Evolutionary conservation across 1,140 invertebrate genomes (phyloP).

Genomic region (Pectinophora gossypiella): DNA sequence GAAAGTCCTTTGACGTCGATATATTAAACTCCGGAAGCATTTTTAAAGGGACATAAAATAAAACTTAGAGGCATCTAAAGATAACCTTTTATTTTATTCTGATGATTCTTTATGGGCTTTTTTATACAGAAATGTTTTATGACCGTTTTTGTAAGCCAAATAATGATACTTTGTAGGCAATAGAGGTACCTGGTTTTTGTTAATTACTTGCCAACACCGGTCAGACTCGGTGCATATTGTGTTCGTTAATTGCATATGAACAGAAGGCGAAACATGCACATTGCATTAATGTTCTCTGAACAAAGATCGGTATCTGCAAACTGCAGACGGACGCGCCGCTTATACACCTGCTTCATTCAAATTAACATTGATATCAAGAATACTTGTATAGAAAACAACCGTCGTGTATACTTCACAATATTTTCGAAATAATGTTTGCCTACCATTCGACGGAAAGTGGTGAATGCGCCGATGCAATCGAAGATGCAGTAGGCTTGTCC

Average conservation of each 20-base stretch:
- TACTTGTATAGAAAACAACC: not conserved
- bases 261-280: not conserved
- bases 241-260: not conserved
- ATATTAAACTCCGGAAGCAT: not conserved
- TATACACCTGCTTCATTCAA: not conserved
- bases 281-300: not conserved
- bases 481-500: too few species aligned
- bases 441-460: too few species aligned
- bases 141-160: not conserved
- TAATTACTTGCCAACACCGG: too few species aligned
- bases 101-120: not conserved
- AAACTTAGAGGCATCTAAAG: not conserved
- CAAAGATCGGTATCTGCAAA: not conserved
- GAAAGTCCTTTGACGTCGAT: too few species aligned
- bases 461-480: too few species aligned
- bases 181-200: too few species aligned
- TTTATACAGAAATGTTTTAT: not conserved
- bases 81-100: not conserved
- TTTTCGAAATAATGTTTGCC: too few species aligned
- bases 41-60: not conserved
- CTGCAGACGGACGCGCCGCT: not conserved
- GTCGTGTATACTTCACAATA: not conserved
- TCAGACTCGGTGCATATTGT: too few species aligned
- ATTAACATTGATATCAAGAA: not conserved
- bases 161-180: too few species aligned